Percentiles rank a stretch among this genome's conserved stretches.
These are phyloP conservation scores for Enoplosus armatus DNA, from an alignment of 2,797 vertebrate genomes.

Conservation along the genomic window DNA sequence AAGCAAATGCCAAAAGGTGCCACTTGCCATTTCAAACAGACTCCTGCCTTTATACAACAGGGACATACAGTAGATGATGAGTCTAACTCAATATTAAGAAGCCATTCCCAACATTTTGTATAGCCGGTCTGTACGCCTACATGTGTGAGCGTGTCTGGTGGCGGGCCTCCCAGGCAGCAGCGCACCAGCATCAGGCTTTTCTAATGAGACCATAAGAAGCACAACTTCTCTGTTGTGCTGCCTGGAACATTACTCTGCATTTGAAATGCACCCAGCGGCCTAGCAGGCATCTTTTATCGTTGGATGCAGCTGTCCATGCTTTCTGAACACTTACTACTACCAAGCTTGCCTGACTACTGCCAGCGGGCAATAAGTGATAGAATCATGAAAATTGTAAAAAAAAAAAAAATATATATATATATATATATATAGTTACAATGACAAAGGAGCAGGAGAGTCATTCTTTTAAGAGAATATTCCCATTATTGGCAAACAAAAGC, in stretches of 20 bases:
- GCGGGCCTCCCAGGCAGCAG: conserved; percentile 72
- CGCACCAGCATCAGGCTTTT: conserved; percentile 72
- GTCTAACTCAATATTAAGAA: conserved; percentile 42
- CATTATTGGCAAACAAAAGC: conserved; percentile 75
- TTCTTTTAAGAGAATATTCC: conserved; percentile 74
- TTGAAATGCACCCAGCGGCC: conserved; percentile 82
- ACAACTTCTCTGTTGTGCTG: conserved; percentile 80
- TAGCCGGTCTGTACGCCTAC: conserved; percentile 44
- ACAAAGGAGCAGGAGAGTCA: conserved; percentile 61
- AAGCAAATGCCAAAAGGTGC: conserved; percentile 40
- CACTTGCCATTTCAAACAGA: conserved; percentile 44
- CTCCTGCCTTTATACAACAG: conserved; percentile 21
- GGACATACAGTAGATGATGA: conserved; percentile 42
- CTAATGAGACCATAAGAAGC: conserved; percentile 82
- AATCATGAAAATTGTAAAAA: conserved; percentile 51
- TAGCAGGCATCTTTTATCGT: conserved; percentile 83
- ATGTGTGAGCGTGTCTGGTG: conserved; percentile 64
- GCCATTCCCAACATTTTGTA: conserved; percentile 44
- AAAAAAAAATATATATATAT: conserved; percentile 34
- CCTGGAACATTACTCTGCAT: conserved; percentile 82
- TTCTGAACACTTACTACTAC: conserved; percentile 78
- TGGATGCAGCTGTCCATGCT: conserved; percentile 82
- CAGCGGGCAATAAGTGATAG: conserved; percentile 70
- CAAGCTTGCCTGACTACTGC: conserved; percentile 71
- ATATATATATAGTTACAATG: conserved; percentile 68